phyloP scores from a whole-genome alignment of 64 coral and sea anemone species.

The Pocillopora damicornis region DNA sequence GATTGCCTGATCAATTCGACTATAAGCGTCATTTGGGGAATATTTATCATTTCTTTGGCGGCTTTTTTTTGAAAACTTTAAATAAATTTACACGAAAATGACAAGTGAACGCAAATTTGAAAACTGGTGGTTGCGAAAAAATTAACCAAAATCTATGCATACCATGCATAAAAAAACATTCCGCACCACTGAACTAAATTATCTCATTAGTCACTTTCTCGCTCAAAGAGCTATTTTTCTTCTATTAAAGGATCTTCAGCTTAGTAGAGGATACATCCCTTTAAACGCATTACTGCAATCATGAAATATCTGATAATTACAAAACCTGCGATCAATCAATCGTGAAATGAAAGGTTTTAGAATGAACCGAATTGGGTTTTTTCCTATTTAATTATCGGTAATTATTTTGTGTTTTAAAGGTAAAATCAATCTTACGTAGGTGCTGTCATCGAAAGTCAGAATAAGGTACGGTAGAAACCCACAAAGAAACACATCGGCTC shows the following conservation, averaged over 20 bases:
- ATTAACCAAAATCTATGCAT: neutral
- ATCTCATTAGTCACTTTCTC: neutral
- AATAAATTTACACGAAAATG: constrained; percentile 3
- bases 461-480: neutral
- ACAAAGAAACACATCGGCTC: neutral
- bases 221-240: neutral
- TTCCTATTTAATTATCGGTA: neutral
- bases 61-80: neutral
- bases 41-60: neutral
- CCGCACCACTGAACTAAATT: neutral
- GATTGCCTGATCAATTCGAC: neutral
- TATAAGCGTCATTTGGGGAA: neutral
- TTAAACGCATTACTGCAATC: too few relatives aligned
- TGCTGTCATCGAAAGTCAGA: neutral
- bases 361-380: neutral
- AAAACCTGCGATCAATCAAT: constrained; percentile 40
- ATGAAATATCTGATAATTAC: neutral
- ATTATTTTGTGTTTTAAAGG: neutral
- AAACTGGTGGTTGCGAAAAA: too few relatives aligned
- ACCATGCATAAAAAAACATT: neutral
- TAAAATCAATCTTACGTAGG: neutral
- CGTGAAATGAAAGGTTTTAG: neutral
- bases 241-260: neutral
- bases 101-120: neutral
- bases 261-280: neutral